Evolutionary conservation across 2,888 invertebrate species (phyloP).

Genomic region (Microdon myrmicae): DNA sequence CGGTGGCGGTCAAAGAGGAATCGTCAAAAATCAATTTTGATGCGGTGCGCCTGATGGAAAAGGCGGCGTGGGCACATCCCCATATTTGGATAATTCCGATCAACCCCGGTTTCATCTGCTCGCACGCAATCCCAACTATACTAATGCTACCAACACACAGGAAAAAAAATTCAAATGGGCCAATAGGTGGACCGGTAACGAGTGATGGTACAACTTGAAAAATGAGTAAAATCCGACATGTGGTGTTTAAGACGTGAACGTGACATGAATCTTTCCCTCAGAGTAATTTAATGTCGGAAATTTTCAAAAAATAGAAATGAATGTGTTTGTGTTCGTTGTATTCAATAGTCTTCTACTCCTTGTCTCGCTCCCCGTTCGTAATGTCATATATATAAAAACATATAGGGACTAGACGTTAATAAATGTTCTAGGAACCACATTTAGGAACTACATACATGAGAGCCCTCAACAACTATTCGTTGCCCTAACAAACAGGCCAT

Average conservation of each 20-base stretch:
- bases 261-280: conserved; percentile 61
- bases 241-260: conserved; percentile 66
- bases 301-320: conserved; percentile 20
- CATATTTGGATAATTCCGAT: conserved; percentile 44
- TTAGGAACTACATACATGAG: conserved; percentile 15
- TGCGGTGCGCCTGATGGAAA: conserved; percentile 2
- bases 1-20: conserved; percentile 30
- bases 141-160: too few relatives aligned
- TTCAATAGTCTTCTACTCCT: conserved; percentile 12
- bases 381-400: too few relatives aligned
- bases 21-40: conserved; percentile 47
- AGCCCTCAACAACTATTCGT: conserved; percentile 29
- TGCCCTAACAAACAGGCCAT: conserved; percentile 40
- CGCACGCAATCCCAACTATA: too few relatives aligned
- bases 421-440: conserved; percentile 49
- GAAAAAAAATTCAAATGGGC: conserved; percentile 15
- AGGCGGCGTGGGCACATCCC: too few relatives aligned
- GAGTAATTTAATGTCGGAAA: conserved; percentile 33
- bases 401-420: conserved; percentile 43
- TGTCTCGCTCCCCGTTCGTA: background rate
- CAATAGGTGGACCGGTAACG: conserved; percentile 21
- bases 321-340: background rate
- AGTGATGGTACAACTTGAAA: conserved; percentile 53
- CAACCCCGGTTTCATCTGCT: too few relatives aligned
- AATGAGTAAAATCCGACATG: conserved; percentile 64